A percentile compares a stretch with the other conserved stretches of the same genome.
phyloP scores from a whole-genome alignment of 2,113 vertebrate genomes.

The Monopterus albus region DNA sequence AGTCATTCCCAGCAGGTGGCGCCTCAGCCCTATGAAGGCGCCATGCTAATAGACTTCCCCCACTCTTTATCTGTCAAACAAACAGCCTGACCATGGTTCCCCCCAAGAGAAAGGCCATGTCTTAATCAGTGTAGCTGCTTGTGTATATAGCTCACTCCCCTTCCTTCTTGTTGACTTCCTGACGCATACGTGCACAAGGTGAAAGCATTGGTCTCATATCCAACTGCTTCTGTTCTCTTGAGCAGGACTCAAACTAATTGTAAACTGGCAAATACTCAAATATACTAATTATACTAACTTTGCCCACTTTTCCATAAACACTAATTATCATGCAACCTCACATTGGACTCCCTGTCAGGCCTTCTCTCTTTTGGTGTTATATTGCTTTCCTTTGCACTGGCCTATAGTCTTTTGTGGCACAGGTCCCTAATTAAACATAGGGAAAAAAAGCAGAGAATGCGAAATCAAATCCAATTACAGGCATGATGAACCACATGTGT shows the following conservation, averaged over 20 bases:
- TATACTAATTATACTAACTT: slow-evolving; percentile 66
- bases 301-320: slow-evolving; percentile 45
- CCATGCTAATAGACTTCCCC: slow-evolving; percentile 75
- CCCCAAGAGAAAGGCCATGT: slow-evolving; percentile 67
- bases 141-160: slow-evolving; percentile 25
- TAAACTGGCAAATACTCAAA: slow-evolving; percentile 58
- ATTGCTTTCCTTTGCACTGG: slow-evolving; percentile 16
- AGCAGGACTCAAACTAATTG: slow-evolving; percentile 37
- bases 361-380: slow-evolving; percentile 32
- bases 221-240: slow-evolving; percentile 20
- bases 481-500: slow-evolving; percentile 79
- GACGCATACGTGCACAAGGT: slow-evolving; percentile 1
- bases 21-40: slow-evolving; percentile 55
- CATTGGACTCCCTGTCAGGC: slow-evolving; percentile 38
- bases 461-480: slow-evolving; percentile 83
- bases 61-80: slow-evolving; percentile 75
- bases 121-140: slow-evolving; percentile 75
- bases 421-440: slow-evolving; percentile 71
- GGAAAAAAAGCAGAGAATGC: slow-evolving; percentile 64
- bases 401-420: slow-evolving; percentile 39
- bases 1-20: slow-evolving; percentile 54
- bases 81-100: slow-evolving; percentile 65
- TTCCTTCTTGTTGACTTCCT: not conserved
- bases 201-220: not conserved
- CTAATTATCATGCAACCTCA: slow-evolving; percentile 52